These are phyloP conservation scores for Pollenia angustigena DNA, from an alignment of 2,888 invertebrate species.

Conservation along the genomic window DNA sequence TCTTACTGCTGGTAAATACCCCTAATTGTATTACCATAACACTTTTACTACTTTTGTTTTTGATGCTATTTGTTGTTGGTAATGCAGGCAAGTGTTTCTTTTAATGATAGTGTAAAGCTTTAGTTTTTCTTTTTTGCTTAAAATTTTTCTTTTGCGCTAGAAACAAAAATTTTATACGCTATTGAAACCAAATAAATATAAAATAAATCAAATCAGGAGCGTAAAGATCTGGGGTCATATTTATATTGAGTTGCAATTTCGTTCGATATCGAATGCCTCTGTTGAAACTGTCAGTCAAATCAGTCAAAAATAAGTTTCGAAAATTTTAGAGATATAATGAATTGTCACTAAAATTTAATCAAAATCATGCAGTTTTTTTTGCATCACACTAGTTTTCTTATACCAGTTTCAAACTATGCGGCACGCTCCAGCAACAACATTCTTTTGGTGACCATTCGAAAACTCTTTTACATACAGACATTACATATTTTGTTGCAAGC, in stretches of 20 bases:
- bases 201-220: slow-evolving; percentile 12
- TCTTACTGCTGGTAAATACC: not conserved
- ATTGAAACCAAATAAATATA: slow-evolving; percentile 10
- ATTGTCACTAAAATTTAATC: too few relatives aligned
- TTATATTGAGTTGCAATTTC: too few relatives aligned
- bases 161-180: slow-evolving; percentile 5
- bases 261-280: too few relatives aligned
- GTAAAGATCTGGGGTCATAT: not conserved
- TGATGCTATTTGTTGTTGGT: not conserved
- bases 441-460: too few relatives aligned
- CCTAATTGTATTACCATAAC: not conserved
- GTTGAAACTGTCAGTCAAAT: too few relatives aligned
- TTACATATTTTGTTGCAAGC: too few relatives aligned
- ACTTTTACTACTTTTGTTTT: not conserved
- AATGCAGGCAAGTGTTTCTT: slow-evolving; percentile 29
- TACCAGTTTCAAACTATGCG: too few relatives aligned
- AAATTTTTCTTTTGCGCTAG: not conserved
- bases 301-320: too few relatives aligned
- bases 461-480: too few relatives aligned
- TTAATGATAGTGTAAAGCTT: slow-evolving; percentile 24
- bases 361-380: too few relatives aligned
- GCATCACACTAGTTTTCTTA: not conserved
- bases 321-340: too few relatives aligned
- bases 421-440: too few relatives aligned
- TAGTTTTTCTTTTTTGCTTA: not conserved